Percentiles rank a stretch among this genome's conserved stretches.
These are phyloP conservation scores for Trachelus troglodyta DNA, from an alignment of 2,888 invertebrate genomes.

Conservation along the genomic window DNA sequence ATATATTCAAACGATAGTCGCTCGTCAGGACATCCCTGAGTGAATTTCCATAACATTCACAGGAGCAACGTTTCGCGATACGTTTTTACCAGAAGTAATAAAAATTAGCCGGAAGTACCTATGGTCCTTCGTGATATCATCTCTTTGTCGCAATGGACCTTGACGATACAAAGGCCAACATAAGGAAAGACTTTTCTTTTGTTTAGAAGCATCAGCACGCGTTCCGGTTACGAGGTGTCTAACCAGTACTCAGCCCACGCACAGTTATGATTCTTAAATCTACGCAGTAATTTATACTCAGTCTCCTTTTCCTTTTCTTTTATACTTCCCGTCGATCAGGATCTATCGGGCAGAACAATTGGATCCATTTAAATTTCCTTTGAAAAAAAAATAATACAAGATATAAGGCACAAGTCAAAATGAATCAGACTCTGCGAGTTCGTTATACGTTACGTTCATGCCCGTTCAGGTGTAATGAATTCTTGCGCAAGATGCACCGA, in stretches of 20 bases:
- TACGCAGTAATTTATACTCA: constrained; percentile 26
- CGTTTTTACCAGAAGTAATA: not conserved
- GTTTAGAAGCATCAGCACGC: not conserved
- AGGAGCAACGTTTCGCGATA: not conserved
- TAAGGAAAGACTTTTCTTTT: not conserved
- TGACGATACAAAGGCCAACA: not conserved
- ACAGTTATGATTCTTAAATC: constrained; percentile 14
- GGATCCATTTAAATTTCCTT: not conserved
- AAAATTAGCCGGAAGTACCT: not conserved
- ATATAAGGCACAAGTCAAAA: not conserved
- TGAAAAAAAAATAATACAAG: not conserved
- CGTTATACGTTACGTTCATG: not conserved
- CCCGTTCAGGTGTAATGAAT: not conserved
- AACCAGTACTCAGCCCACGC: constrained; percentile 24
- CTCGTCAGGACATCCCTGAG: not conserved
- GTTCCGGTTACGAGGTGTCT: constrained; percentile 5
- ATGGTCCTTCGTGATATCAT: not conserved
- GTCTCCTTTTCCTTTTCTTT: not conserved
- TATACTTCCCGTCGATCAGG: not conserved
- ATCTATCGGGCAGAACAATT: not conserved
- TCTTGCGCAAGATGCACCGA: not conserved
- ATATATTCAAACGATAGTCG: not conserved
- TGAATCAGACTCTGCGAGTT: not conserved
- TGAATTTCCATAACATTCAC: not conserved
- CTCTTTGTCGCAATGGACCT: not conserved